phyloP scores from a whole-genome alignment of 2,113 vertebrate genomes.

The Melanerpes formicivorus region DNA sequence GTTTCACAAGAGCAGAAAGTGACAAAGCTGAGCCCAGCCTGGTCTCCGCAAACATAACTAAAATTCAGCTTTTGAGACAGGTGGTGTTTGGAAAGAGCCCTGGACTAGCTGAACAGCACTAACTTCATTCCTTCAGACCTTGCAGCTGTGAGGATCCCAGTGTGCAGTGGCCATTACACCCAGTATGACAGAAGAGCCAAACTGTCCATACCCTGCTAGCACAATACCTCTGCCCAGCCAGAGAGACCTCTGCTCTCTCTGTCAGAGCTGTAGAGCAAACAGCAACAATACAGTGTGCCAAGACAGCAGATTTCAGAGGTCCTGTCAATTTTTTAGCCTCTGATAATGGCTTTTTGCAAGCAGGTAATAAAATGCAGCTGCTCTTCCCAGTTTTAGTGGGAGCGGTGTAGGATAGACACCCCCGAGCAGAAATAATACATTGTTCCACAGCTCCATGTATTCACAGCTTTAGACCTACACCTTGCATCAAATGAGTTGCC shows the following conservation, averaged over 20 bases:
- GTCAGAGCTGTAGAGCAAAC: neutral
- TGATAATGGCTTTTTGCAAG: constrained; percentile 53
- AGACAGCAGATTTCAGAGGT: constrained; percentile 2
- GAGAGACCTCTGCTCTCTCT: neutral
- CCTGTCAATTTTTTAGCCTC: constrained; percentile 26
- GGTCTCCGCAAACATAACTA: neutral
- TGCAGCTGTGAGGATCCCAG: neutral
- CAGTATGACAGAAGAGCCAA: neutral
- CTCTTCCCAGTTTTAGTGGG: constrained; percentile 7
- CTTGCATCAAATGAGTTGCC: constrained; percentile 14
- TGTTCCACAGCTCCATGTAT: neutral
- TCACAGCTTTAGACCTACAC: constrained; percentile 19
- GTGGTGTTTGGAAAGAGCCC: neutral
- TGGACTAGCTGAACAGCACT: neutral
- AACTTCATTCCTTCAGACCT: neutral
- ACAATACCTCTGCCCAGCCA: neutral
- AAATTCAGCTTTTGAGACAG: neutral
- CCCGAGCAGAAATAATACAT: neutral
- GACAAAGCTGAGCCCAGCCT: neutral
- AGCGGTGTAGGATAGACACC: neutral
- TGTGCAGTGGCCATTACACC: neutral
- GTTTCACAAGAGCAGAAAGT: neutral
- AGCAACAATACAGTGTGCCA: neutral
- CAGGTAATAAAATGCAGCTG: constrained; percentile 39
- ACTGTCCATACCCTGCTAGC: neutral